These are phyloP conservation scores for Parnassius glacialis DNA, from an alignment of 2,888 invertebrate species.

Conservation along the genomic window DNA sequence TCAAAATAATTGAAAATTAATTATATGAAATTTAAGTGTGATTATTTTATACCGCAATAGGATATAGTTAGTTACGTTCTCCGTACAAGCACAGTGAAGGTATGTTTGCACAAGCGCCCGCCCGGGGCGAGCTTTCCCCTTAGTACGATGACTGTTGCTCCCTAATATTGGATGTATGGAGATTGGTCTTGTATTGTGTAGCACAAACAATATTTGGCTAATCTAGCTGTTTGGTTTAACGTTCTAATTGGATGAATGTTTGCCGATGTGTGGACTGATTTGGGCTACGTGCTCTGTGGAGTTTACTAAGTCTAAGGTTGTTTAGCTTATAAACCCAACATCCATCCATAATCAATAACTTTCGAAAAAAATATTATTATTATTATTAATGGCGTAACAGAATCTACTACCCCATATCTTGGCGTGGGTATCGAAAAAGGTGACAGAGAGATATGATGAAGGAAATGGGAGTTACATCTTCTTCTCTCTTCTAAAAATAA, in stretches of 20 bases:
- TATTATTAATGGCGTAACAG: no score
- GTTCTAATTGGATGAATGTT: conserved; percentile 63
- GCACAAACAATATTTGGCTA: conserved; percentile 69
- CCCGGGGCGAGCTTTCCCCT: conserved; percentile 43
- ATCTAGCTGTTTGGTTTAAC: conserved; percentile 61
- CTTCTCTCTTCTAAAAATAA: no score
- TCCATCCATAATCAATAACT: no score
- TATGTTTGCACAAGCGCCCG: conserved; percentile 38
- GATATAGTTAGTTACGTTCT: conserved; percentile 5
- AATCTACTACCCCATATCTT: no score
- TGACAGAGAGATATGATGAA: no score
- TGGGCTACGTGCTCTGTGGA: conserved; percentile 37
- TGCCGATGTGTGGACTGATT: conserved; percentile 44
- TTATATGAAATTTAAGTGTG: no score
- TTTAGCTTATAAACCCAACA: no score
- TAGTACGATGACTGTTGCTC: conserved; percentile 41
- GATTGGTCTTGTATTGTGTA: conserved; percentile 61
- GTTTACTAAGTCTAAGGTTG: conserved; percentile 15
- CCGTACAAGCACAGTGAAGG: conserved; percentile 29
- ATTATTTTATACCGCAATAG: no score
- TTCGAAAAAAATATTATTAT: no score
- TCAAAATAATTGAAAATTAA: no score
- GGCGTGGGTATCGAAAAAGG: no score
- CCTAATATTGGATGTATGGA: conserved; percentile 65
- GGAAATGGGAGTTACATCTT: no score